phyloP scores from a whole-genome alignment of 2,113 vertebrate genomes.

The Chaenocephalus aceratus region DNA sequence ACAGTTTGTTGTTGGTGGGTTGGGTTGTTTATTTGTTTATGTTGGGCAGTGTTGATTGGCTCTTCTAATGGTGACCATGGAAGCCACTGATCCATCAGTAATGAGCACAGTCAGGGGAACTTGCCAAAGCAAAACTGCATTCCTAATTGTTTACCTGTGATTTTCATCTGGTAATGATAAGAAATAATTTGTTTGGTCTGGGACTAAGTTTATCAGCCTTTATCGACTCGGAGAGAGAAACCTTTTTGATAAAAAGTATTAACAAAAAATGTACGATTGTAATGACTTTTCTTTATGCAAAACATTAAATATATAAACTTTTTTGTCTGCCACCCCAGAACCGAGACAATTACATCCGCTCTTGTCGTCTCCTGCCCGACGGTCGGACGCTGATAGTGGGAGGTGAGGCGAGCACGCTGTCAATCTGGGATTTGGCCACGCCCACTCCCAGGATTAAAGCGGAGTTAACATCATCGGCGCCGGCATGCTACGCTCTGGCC shows the following conservation, averaged over 20 bases:
- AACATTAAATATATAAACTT: not conserved
- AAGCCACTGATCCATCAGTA: no score
- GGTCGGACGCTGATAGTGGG: conserved; percentile 96
- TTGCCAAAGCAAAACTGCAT: no score
- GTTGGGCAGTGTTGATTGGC: no score
- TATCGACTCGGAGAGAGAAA: no score
- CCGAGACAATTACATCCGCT: conserved; percentile 98
- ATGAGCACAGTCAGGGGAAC: no score
- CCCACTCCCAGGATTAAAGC: conserved; percentile 97
- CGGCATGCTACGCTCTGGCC: conserved; percentile 95
- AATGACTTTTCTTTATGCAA: not conserved
- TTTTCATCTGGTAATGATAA: no score
- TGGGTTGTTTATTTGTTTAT: no score
- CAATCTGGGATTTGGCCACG: conserved; percentile 97
- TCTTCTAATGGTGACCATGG: no score
- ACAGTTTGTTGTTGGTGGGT: no score
- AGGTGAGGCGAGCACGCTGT: conserved; percentile 94
- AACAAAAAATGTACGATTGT: not conserved
- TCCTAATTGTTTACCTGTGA: no score
- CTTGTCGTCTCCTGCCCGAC: conserved; percentile 95
- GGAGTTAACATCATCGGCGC: conserved; percentile 95
- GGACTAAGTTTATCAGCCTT: no score
- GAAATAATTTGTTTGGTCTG: no score
- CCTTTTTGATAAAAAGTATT: not conserved
- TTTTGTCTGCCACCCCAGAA: conserved; percentile 82